Base-by-base conservation (phyloP, 2,113 vertebrate genomes). In the Myocastor coypus region DNA sequence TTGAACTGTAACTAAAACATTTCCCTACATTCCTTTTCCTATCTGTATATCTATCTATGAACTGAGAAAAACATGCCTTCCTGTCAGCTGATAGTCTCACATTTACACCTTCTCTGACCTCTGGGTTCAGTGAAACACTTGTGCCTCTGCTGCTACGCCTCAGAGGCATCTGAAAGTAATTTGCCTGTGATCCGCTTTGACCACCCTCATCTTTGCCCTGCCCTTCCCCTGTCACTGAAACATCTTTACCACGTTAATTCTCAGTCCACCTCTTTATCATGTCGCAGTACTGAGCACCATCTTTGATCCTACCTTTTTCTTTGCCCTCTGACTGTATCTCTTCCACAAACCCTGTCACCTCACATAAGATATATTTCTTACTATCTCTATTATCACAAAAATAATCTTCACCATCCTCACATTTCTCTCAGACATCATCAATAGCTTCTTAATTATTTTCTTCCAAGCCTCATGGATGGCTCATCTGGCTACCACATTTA, bases 171-270 rank as follows among this genome's bases (percentile, higher is more conserved):
- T 64, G 9, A 11, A 81, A 83, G 19, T 20, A 50, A 42, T 5
- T 10, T 28, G 7, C 37, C 2, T 34, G 40, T 40, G 59, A 46
- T 24, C 12, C 32, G 34, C 13, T 46, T 77, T 30, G 5, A 28
- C 40, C 5, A 7, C 30, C 69, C 40, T 26, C 50, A 63, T 61
- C 8, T 11, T 26, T 78, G 10, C 63, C 32, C 42, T 52, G 13
- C 3, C 9, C 24, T 3, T 28, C 50, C 69, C 40, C 1, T 5
- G 0, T 42, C 22, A 9, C n/a, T 2, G 12, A 0, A 5, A 2
- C 37, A 20, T 28, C 22, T n/a, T 64, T 17, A 82, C 5, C 32
- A 22, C 13, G 7, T 57, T 68, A 59, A 22, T 57, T 32, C 40
- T 26, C 40, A 22, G 28, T 30, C 50, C 2, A 80, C 30, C 19